phyloP scores from a whole-genome alignment of 2,113 vertebrate genomes.

The Dicentrarchus labrax region DNA sequence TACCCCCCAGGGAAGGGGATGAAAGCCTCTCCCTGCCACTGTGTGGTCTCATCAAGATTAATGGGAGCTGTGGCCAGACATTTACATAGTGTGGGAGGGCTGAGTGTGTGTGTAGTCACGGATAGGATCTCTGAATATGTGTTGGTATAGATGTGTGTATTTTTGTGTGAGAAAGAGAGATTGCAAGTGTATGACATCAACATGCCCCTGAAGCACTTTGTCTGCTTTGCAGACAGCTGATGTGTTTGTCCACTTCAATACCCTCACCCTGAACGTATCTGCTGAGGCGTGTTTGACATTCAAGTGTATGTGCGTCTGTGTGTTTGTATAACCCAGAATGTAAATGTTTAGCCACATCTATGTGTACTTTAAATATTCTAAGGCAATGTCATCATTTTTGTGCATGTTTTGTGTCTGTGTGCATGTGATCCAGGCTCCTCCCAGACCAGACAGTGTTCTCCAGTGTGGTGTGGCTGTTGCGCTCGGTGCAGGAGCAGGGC shows the following conservation, averaged over 20 bases:
- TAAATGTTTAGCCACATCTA: conserved; percentile 10
- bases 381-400: background rate
- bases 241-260: conserved; percentile 25
- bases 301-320: background rate
- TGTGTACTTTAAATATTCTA: background rate
- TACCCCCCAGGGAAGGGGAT: conserved; percentile 36
- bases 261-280: background rate
- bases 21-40: conserved; percentile 49
- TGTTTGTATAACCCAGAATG: conserved; percentile 23
- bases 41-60: conserved; percentile 59
- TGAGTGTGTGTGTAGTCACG: conserved; percentile 3
- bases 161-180: conserved; percentile 2
- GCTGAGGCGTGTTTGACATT: conserved; percentile 27
- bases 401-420: conserved; percentile 10
- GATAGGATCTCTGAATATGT: conserved; percentile 2
- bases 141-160: conserved; percentile 11
- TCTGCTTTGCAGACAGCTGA: conserved; percentile 28
- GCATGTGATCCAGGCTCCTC: conserved; percentile 85
- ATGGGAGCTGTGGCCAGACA: conserved; percentile 44
- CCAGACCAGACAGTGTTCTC: conserved; percentile 88
- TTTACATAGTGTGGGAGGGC: conserved; percentile 56
- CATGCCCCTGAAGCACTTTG: conserved; percentile 4
- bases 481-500: conserved; percentile 86
- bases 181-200: conserved; percentile 18
- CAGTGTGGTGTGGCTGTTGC: conserved; percentile 86